phyloP scores from a whole-genome alignment of 2,797 vertebrate species.

The Capromys pilorides region DNA sequence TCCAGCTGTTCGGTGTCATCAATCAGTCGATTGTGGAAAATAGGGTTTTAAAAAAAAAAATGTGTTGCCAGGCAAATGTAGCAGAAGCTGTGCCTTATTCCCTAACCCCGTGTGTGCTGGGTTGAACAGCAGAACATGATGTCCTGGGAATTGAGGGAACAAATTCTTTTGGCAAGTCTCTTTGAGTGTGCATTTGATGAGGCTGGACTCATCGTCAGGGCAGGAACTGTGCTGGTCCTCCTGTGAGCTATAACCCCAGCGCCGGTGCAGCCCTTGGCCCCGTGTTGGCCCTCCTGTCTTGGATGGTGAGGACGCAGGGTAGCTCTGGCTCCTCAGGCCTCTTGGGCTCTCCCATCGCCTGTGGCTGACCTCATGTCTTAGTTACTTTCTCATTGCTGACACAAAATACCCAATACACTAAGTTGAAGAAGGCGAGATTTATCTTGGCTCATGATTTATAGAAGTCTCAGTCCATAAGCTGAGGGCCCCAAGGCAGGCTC shows the following conservation, averaged over 20 bases:
- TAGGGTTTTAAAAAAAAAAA: conserved; percentile 34
- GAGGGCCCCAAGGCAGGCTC: background rate
- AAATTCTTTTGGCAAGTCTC: conserved; percentile 4
- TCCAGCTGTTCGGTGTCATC: conserved; percentile 59
- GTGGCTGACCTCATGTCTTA: background rate
- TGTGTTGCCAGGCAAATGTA: conserved; percentile 36
- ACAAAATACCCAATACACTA: background rate
- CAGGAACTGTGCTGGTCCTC: background rate
- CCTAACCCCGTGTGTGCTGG: conserved; percentile 48
- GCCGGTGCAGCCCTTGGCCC: background rate
- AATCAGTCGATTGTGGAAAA: conserved; percentile 71
- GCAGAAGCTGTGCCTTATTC: conserved; percentile 28
- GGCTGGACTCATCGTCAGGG: background rate
- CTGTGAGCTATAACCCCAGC: background rate
- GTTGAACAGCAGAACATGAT: conserved; percentile 56
- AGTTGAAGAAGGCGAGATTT: background rate
- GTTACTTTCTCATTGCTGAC: background rate
- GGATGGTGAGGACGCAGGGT: background rate
- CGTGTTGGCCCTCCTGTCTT: background rate
- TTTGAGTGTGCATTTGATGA: conserved; percentile 30
- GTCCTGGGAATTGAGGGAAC: conserved; percentile 42
- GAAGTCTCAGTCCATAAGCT: background rate
- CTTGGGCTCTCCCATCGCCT: background rate
- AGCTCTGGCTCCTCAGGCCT: background rate
- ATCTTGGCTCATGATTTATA: background rate